Evolutionary conservation across 2,888 invertebrate species (phyloP).

Genomic region (Creontiades dilutus): DNA sequence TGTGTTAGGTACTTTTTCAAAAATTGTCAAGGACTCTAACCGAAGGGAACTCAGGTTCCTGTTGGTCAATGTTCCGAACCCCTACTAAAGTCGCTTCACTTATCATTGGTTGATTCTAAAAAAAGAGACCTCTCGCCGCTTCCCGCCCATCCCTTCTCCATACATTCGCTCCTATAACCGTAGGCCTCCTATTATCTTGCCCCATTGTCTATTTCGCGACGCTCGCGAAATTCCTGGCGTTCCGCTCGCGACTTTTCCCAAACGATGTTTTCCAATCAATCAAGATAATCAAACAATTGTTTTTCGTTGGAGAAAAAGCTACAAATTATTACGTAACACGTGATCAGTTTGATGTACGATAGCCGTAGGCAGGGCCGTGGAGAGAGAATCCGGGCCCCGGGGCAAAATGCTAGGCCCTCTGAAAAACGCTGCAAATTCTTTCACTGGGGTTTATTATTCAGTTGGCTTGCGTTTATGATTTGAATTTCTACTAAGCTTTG

Average conservation of each 20-base stretch:
- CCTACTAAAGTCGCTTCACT: conserved; percentile 63
- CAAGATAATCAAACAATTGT: neutral
- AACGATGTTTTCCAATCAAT: neutral
- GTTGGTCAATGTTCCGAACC: conserved; percentile 64
- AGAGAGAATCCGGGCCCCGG: too few species aligned
- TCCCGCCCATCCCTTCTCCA: conserved; percentile 62
- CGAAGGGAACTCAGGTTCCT: neutral
- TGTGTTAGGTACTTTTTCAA: too few species aligned
- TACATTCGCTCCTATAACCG: conserved; percentile 45
- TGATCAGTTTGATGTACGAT: too few species aligned
- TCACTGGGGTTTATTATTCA: too few species aligned
- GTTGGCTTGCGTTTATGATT: too few species aligned
- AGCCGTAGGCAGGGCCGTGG: too few species aligned
- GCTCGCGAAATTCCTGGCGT: conserved; percentile 30
- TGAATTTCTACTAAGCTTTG: too few species aligned
- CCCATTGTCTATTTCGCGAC: conserved; percentile 63
- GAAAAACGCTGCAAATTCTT: too few species aligned
- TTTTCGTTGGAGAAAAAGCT: too few species aligned
- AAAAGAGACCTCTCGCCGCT: conserved; percentile 59
- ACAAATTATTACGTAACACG: too few species aligned
- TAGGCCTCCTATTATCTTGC: conserved; percentile 61
- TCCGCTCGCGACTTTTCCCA: neutral
- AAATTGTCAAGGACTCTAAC: neutral
- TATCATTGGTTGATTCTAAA: conserved; percentile 70
- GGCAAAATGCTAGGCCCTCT: too few species aligned